Evolutionary conservation across 2,888 invertebrate species (phyloP), one percentile per base, ranked within the genome.

Genomic region (Cheilosia scutellata): DNA sequence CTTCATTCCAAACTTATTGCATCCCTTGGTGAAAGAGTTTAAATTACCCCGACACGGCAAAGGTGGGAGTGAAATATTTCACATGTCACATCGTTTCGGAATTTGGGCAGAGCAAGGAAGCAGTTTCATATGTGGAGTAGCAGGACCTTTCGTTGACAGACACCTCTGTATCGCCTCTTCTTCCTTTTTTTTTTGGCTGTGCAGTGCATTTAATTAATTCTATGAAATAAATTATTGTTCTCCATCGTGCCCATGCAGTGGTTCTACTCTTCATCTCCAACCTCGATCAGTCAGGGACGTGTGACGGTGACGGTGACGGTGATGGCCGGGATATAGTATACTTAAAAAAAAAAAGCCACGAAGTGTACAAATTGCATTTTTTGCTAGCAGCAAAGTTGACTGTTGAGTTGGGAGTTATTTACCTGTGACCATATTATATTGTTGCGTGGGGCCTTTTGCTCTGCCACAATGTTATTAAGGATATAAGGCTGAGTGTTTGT

Each of bases 221-320:
- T 58, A 53, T 80, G 76, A 80, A 76, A 86, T 86, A 80, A 86
- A 80, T 86, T 86, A 86, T 72, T 86, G 71, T 86, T 66, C 86
- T 80, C 42, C 80, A 49, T 55, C 70, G 60, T 70, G 68, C 37
- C 62, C 62, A 57, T 65, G 58, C 33, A 31, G 51, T 65, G 68
- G 51, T 40, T 40, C 62, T 51, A 31, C 11, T 68, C 49, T 33
- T 53, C 62, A 47, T n/a, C 13, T 6, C 57, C 20, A 20, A 20
- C 20, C 20, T 20, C 2, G 20, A 1, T 20, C 20, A 20, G 20
- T 20, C 20, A 20, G 53, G 53, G 47, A 78, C 55, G n/a, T 71
- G 25, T 65, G 53, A 66, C 51, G 20, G 11, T 27, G 44, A 55
- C 5, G 40, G 25, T 65, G 53, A 66, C 51, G 20, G 11, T 27